Evolutionary conservation across 1,140 invertebrate species (phyloP), one percentile per base, ranked within the genome.

Genomic region (Rhopalosiphum padi): DNA sequence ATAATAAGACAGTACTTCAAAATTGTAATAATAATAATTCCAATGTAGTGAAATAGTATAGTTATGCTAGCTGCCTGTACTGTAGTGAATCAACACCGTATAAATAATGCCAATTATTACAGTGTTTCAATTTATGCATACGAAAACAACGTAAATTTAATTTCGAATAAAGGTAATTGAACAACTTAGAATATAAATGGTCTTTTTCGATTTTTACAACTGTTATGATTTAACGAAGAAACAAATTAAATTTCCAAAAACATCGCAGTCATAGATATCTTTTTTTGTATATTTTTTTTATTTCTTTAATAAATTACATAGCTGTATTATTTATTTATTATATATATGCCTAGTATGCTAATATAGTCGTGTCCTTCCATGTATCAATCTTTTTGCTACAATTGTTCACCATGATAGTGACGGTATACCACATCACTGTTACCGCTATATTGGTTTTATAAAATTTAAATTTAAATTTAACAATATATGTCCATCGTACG

Each of bases 1-100:
- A 55, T 85, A 23, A 77, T 77, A 92, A 90, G 53, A 90, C 53
- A 68, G 60, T 30, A 55, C 48, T 37, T 41, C 35, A 89, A 53
- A 25, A 89, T 89, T 55, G 3, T 89, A 89, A 55, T 48, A 89
- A 55, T 53, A 51, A 85, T 85, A 83, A 30, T 82, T 37, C 46
- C 37, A 43, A 43, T 43, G 25, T 30, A 46, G 43, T 86, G 37
- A 86, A 46, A 86, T 85, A 85, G 9, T 43, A 23, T 60, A 60
- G 55, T 60, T 82, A 37, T 83, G 35, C 22, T 37, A 21, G 1
- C 77, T 21, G 55, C 15, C 21, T 7, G 55, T 68, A 41, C 2
- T 41, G 2, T 41, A 4, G 83, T 46, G 46, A 30, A 87, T 87
- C 86, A 46, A 87, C 86, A 46, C 86, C 8, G 41, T 30, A 43